Base-by-base conservation (phyloP, 2,888 invertebrate species). In the Allolobophora icterica region DNA sequence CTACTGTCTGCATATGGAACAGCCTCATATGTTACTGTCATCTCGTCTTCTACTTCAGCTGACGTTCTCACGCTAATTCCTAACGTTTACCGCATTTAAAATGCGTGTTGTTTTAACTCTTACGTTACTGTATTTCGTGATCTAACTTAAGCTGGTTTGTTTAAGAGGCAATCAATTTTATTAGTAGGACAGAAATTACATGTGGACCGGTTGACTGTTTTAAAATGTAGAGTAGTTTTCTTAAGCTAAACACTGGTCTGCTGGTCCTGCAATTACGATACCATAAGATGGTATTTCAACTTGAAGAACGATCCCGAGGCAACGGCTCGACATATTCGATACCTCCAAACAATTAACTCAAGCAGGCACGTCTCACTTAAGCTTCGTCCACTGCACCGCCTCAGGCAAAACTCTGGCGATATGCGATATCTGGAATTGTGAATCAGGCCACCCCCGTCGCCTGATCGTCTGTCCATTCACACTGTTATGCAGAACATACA, bases 361-460 rank as follows among this genome's bases (percentile, higher is more conserved):
- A 71, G n/a, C 71, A 71, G 71, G 71, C 71, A n/a, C 30, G 71
- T 71, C 71, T 71, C 71, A 71, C n/a, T 71, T 71, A 71, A n/a
- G 30, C 71, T n/a, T n/a, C 6, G 71, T 13, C 71, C 71, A 71
- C 30, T 71, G 71, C 3, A n/a, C 71, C 71, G 71, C 71, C 71
- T 71, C 30, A 17, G 71, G 71, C 71, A 71, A 71, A 71, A 71
- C 71, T 71, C 71, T 71, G 71, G 71, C 30, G 71, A 71, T 71
- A 71, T 71, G 71, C 71, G 71, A 71, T 71, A 71, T 71, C 71
- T 71, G 71, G n/a, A 30, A 11, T n/a, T 71, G 30, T 71, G 71
- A 71, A 71, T 71, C 71, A 6, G 71, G n/a, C 71, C 71, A 71
- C 30, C 71, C 71, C 71, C 4, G 1, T 15, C 21, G 17, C 5